Evolutionary conservation across 2,113 vertebrate genomes (phyloP).

Genomic region (Parotia lawesii): DNA sequence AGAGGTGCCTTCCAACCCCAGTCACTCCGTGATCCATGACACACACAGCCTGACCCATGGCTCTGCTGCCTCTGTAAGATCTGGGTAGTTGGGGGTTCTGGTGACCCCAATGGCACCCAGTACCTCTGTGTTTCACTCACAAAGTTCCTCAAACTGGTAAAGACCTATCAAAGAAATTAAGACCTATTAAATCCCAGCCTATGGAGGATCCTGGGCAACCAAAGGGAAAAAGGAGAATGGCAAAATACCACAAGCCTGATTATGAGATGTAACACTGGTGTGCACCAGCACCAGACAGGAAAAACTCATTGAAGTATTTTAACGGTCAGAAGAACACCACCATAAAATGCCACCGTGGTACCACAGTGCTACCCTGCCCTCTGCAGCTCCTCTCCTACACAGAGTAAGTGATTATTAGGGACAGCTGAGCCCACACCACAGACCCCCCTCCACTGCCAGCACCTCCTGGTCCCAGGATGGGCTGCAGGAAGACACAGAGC

Average conservation of each 20-base stretch:
- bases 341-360: not conserved
- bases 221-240: not conserved
- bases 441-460: fast-evolving
- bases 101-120: not conserved
- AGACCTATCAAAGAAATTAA: not conserved
- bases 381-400: not conserved
- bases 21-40: too few relatives aligned
- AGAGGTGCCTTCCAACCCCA: not conserved
- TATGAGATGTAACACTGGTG: not conserved
- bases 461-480: not conserved
- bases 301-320: not conserved
- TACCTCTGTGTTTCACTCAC: not conserved
- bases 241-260: not conserved
- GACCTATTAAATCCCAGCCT: not conserved
- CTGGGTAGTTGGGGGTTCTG: not conserved
- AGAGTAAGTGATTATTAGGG: not conserved
- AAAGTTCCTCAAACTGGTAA: not conserved
- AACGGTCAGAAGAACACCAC: not conserved
- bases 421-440: not conserved
- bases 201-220: not conserved
- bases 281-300: not conserved
- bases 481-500: not conserved
- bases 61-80: not conserved
- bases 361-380: not conserved
- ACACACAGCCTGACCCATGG: not conserved